These are phyloP conservation scores for Luperina testacea DNA, from an alignment of 2,888 invertebrate species.

Conservation along the genomic window DNA sequence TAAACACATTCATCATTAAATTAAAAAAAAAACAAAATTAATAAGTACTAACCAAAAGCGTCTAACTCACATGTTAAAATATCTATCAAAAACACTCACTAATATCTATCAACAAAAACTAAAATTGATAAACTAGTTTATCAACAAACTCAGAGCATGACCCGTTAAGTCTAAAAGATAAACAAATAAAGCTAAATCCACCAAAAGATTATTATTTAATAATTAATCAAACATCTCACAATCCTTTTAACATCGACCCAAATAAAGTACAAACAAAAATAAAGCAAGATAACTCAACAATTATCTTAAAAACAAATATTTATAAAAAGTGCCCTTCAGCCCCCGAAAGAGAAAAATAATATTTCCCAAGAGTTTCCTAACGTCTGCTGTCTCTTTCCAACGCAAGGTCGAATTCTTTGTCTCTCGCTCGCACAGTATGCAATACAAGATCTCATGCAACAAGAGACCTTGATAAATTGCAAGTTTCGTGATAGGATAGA, in stretches of 20 bases:
- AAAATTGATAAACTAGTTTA: constrained; percentile 41
- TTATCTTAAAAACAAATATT: constrained; percentile 79
- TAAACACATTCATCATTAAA: too few species aligned
- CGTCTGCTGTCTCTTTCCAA: constrained; percentile 81
- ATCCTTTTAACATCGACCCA: constrained; percentile 82
- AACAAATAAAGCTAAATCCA: constrained; percentile 56
- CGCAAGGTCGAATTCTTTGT: constrained; percentile 81
- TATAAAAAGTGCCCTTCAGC: constrained; percentile 87
- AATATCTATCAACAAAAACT: constrained; percentile 1
- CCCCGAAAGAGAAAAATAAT: constrained; percentile 88
- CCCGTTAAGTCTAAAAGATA: constrained; percentile 61
- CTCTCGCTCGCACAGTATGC: constrained; percentile 87
- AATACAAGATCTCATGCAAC: constrained; percentile 89
- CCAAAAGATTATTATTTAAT: constrained; percentile 46
- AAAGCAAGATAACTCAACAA: constrained; percentile 69
- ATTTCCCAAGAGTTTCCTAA: constrained; percentile 90
- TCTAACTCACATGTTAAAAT: constrained; percentile 13
- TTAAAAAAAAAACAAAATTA: not conserved
- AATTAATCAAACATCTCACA: constrained; percentile 57
- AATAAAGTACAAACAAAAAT: constrained; percentile 79
- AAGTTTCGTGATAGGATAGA: constrained; percentile 90
- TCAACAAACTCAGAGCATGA: constrained; percentile 53
- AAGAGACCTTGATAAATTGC: constrained; percentile 89
- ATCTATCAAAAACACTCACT: constrained; percentile 10
- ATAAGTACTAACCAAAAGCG: constrained; percentile 13